Percentiles rank a stretch among this genome's conserved stretches.
phyloP scores from a whole-genome alignment of 2,797 vertebrate genomes.

The Thaleichthys pacificus region DNA sequence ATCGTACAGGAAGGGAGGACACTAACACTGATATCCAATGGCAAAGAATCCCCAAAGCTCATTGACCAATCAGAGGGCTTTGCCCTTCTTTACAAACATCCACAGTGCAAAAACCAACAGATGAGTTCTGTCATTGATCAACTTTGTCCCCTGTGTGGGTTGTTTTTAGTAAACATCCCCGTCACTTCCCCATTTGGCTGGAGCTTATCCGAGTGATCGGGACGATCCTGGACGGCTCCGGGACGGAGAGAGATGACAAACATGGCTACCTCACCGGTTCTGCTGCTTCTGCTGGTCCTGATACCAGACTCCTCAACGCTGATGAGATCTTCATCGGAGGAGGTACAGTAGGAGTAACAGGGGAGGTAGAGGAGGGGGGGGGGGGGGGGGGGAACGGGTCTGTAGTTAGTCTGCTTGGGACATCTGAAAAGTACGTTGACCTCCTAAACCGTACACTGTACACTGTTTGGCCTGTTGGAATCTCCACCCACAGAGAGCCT shows the following conservation, averaged over 20 bases:
- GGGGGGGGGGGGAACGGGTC: neutral
- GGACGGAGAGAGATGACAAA: constrained; percentile 23
- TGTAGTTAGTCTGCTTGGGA: constrained; percentile 43
- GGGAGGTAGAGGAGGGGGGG: neutral
- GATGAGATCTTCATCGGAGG: constrained; percentile 64
- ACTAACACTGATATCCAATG: constrained; percentile 14
- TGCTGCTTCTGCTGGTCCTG: constrained; percentile 61
- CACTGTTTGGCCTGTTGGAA: constrained; percentile 49
- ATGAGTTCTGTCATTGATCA: constrained; percentile 46
- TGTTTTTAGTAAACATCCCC: constrained; percentile 55
- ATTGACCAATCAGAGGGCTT: constrained; percentile 40
- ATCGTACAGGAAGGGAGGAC: neutral
- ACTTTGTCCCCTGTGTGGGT: constrained; percentile 58
- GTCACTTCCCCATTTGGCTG: constrained; percentile 35
- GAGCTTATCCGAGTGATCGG: constrained; percentile 18
- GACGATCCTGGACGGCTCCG: constrained; percentile 4
- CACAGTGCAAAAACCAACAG: neutral
- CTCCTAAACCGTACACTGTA: constrained; percentile 62
- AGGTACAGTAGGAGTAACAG: constrained; percentile 65
- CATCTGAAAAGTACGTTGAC: constrained; percentile 70
- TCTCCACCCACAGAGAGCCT: constrained; percentile 8
- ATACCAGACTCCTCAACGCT: constrained; percentile 47
- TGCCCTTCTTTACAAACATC: constrained; percentile 15
- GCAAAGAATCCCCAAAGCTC: constrained; percentile 29
- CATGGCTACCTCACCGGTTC: constrained; percentile 46